phyloP scores from a whole-genome alignment of 2,797 vertebrate genomes.

The Silurus aristotelis region DNA sequence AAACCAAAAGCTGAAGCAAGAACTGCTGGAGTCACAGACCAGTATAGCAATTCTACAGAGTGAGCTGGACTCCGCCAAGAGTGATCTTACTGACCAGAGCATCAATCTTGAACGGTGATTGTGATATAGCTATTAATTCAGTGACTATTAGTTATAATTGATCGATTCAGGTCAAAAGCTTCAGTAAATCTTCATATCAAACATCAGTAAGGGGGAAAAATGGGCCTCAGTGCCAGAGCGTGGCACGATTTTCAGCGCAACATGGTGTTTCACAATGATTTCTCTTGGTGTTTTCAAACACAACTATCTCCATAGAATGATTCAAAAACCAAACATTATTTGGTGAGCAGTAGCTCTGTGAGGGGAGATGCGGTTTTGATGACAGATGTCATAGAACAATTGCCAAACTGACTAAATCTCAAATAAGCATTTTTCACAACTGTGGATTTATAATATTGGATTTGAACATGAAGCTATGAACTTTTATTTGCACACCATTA shows the following conservation, averaged over 20 bases:
- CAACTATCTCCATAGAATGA: background rate
- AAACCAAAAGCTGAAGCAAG: slow-evolving; percentile 91
- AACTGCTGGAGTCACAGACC: slow-evolving; percentile 92
- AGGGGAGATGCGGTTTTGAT: too few relatives aligned
- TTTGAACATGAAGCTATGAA: background rate
- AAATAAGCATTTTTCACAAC: background rate
- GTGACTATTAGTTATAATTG: background rate
- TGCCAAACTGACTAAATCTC: background rate
- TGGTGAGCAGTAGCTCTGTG: background rate
- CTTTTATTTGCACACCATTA: background rate
- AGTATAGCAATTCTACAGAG: slow-evolving; percentile 90
- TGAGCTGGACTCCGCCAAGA: slow-evolving; percentile 92
- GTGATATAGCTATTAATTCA: background rate
- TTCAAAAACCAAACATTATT: background rate
- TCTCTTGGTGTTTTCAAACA: background rate
- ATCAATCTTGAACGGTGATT: slow-evolving; percentile 85
- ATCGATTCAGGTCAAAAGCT: background rate
- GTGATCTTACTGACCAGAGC: slow-evolving; percentile 90
- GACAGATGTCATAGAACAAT: background rate
- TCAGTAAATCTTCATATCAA: background rate
- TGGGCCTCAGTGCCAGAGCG: background rate
- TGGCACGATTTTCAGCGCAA: background rate
- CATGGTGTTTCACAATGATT: background rate
- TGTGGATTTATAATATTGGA: background rate
- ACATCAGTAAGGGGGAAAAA: background rate